A percentile compares a stretch with the other conserved stretches of the same genome.
These are phyloP conservation scores for Phengaris alcon DNA, from an alignment of 2,888 invertebrate species.

Conservation along the genomic window DNA sequence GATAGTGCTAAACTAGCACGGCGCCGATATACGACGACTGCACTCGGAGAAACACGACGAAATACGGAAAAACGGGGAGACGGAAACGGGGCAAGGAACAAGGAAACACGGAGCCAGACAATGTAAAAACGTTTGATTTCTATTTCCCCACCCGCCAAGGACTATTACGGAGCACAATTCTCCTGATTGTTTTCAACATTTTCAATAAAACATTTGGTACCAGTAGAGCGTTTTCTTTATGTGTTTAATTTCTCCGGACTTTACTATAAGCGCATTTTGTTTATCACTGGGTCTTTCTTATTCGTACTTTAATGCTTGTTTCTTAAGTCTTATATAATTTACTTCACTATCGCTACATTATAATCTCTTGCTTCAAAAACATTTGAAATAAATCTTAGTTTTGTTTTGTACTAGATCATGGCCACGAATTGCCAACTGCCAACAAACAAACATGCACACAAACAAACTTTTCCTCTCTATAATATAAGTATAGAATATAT, in stretches of 20 bases:
- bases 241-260: background rate
- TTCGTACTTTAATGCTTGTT: background rate
- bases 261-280: background rate
- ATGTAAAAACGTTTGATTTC: slow-evolving; percentile 36
- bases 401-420: too few species aligned
- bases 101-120: slow-evolving; percentile 27
- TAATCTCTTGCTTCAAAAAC: too few species aligned
- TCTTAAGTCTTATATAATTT: background rate
- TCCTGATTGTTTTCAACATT: slow-evolving; percentile 8
- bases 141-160: slow-evolving; percentile 23
- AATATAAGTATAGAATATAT: too few species aligned
- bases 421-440: too few species aligned
- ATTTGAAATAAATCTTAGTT: too few species aligned
- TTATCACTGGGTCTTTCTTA: background rate
- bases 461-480: background rate
- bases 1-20: slow-evolving; percentile 57
- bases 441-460: too few species aligned
- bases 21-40: slow-evolving; percentile 48
- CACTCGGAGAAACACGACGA: slow-evolving; percentile 41
- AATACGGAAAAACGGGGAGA: background rate
- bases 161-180: background rate
- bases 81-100: background rate
- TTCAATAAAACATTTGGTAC: background rate
- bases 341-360: background rate
- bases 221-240: background rate